These are phyloP conservation scores for Stenopsyche tienmushanensis DNA, from an alignment of 1,140 invertebrate species.

Conservation along the genomic window DNA sequence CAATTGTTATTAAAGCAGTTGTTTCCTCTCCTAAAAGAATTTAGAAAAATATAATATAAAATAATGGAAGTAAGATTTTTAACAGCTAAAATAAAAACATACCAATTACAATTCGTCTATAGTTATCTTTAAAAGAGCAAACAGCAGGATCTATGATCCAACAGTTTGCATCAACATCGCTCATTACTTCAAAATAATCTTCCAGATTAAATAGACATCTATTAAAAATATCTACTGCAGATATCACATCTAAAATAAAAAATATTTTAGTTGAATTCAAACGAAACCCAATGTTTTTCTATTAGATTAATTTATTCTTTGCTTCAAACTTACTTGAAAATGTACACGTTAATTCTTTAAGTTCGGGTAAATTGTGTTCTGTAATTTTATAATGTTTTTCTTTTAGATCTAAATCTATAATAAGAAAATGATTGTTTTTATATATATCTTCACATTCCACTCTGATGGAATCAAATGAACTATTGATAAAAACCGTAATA, in stretches of 20 bases:
- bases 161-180: constrained; percentile 27
- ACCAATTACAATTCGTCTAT: constrained; percentile 35
- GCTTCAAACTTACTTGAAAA: not conserved
- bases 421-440: not conserved
- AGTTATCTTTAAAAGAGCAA: constrained; percentile 33
- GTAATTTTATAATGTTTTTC: not conserved
- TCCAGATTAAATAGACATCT: constrained; percentile 12
- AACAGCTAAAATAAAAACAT: not conserved
- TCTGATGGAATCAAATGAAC: not conserved
- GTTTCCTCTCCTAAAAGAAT: constrained; percentile 20
- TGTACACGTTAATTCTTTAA: not conserved
- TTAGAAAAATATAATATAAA: not conserved
- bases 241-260: not conserved
- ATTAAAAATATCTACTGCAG: constrained; percentile 17
- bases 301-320: not conserved
- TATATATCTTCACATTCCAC: not conserved
- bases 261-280: not conserved
- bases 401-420: not conserved
- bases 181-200: constrained; percentile 32
- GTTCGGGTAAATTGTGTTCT: not conserved
- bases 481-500: not conserved
- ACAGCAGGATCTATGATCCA: constrained; percentile 36
- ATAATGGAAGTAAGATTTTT: not conserved
- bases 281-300: too few species aligned
- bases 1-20: constrained; percentile 25